Conservation (phyloP, 2,113 vertebrate species). For the Poeciliopsis retropinna region DNA sequence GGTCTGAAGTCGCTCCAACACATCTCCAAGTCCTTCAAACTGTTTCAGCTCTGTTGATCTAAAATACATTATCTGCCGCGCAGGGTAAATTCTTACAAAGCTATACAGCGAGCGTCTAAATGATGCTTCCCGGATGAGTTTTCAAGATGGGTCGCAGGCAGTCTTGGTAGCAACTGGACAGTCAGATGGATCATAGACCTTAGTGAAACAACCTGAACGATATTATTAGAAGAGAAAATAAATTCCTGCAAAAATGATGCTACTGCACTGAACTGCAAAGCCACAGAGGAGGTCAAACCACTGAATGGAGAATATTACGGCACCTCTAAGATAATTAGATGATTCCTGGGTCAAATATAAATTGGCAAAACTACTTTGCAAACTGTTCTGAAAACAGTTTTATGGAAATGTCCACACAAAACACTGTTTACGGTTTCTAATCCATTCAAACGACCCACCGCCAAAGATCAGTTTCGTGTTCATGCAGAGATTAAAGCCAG, state of each 20-base stretch:
- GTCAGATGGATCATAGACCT: conserved; percentile 23
- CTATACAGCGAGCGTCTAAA: conserved; percentile 44
- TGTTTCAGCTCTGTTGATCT: conserved; percentile 53
- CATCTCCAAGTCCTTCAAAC: conserved; percentile 64
- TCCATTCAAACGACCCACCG: conserved; percentile 13
- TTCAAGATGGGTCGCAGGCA: conserved; percentile 31
- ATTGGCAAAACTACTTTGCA: background rate
- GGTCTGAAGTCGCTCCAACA: conserved; percentile 51
- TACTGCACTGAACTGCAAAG: background rate
- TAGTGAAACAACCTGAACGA: background rate
- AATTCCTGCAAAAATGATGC: background rate
- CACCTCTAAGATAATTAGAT: background rate
- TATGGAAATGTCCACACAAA: background rate
- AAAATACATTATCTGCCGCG: conserved; percentile 61
- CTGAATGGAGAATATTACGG: background rate
- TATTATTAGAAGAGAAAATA: background rate
- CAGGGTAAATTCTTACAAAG: conserved; percentile 56
- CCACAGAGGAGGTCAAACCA: background rate
- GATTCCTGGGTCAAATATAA: background rate
- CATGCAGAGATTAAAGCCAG: conserved; percentile 10
- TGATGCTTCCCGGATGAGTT: conserved; percentile 32
- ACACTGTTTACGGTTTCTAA: background rate
- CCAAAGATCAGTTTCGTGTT: conserved; percentile 15
- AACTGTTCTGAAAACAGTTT: background rate
- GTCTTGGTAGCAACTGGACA: conserved; percentile 25